These are phyloP conservation scores for Pelecanoides urinatrix DNA, from an alignment of 2,113 vertebrate genomes.

Conservation along the genomic window DNA sequence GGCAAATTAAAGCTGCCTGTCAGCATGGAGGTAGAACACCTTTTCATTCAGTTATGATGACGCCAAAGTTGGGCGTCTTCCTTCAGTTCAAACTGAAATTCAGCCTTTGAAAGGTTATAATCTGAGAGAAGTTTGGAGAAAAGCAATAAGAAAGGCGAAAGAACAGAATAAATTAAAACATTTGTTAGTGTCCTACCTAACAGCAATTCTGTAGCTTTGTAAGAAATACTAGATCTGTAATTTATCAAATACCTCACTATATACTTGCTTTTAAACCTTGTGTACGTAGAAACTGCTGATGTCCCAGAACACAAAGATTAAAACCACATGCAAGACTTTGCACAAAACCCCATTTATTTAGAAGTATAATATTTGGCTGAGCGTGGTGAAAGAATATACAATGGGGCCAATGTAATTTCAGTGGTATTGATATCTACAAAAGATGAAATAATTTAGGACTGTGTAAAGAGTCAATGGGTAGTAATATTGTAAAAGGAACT, in stretches of 20 bases:
- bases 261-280: not conserved
- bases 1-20: not conserved
- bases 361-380: not conserved
- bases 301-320: not conserved
- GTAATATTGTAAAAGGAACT: not conserved
- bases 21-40: not conserved
- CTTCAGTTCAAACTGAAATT: not conserved
- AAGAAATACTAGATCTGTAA: not conserved
- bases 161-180: not conserved
- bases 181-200: not conserved
- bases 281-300: not conserved
- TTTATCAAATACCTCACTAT: not conserved
- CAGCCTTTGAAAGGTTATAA: not conserved
- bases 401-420: not conserved
- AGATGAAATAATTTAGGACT: not conserved
- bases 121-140: not conserved
- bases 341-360: not conserved
- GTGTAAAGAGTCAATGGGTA: not conserved
- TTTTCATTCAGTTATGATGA: not conserved
- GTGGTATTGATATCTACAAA: not conserved
- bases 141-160: not conserved
- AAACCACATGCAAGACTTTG: not conserved
- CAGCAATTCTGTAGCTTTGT: not conserved
- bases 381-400: not conserved
- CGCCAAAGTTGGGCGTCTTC: not conserved